phyloP scores from a whole-genome alignment of 2,797 vertebrate genomes.

The Bradypodion ventrale region DNA sequence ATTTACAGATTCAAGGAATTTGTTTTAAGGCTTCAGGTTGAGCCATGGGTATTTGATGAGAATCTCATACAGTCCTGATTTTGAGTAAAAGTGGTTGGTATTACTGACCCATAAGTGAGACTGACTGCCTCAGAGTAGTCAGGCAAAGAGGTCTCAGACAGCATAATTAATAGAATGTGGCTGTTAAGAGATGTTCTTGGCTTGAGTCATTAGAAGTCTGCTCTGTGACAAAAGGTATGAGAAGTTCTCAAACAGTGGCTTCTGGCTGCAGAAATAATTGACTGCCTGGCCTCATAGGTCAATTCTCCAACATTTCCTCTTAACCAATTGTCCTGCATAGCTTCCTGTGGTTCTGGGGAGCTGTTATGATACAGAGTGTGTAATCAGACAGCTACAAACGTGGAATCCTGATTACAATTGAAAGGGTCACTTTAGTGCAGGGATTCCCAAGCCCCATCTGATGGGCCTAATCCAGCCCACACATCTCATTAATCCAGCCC shows the following conservation, averaged over 20 bases:
- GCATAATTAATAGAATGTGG: neutral
- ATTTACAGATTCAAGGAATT: neutral
- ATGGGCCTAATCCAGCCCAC: too few species aligned
- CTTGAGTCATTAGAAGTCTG: neutral
- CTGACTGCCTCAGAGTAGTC: neutral
- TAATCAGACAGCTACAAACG: too few species aligned
- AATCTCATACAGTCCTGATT: neutral
- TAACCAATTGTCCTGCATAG: neutral
- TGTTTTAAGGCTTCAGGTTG: neutral
- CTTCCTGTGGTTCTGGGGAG: neutral
- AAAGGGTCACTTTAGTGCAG: too few species aligned
- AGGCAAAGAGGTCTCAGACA: neutral
- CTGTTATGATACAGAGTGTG: neutral
- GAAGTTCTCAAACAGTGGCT: neutral
- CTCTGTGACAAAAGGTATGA: neutral
- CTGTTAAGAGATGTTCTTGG: slow-evolving; percentile 3
- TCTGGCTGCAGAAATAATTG: slow-evolving; percentile 10
- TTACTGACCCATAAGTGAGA: neutral
- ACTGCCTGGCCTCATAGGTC: slow-evolving; percentile 10
- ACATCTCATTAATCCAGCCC: too few species aligned
- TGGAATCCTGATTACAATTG: too few species aligned
- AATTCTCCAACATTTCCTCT: neutral
- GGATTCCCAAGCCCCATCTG: too few species aligned
- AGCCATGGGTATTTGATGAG: neutral
- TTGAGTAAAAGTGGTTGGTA: neutral